Base-by-base conservation (phyloP, 64 coral and sea anemone genomes). In the Porites lutea region DNA sequence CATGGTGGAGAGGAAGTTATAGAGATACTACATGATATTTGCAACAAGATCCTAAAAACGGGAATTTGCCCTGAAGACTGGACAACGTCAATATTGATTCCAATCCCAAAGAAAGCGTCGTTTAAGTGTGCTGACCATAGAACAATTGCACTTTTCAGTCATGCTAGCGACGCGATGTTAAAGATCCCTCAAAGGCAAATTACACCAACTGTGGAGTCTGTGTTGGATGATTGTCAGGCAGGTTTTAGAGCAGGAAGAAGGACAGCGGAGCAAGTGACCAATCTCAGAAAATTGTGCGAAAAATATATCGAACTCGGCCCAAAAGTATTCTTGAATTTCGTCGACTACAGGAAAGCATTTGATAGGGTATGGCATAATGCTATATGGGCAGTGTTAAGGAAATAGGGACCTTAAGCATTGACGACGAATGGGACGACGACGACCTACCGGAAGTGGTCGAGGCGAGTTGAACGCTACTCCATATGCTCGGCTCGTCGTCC, bases 111-210 rank as follows among this genome's bases (percentile, higher is more conserved):
- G 51, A 86, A 86, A 70, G 65, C 47, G 2, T 69, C 46, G 44
- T 18, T 70, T 50, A 51, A 50, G 19, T 86, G 82, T n/a, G 14
- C 64, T 51, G 69, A 86, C 63, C 69, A 71, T 69, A 86, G 82
- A 69, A 86, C 82, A 46, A 86, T 86, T 70, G 51, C 43, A 64
- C 65, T 86, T 69, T 69, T 86, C 82, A 86, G 63, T 51, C 82
- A 86, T 69, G 62, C 82, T 50, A 86, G 82, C 63, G 22, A 86
- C 19, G 69, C 49, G 13, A 14, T 86, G 51, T 69, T 86, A 19
- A 46, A 69, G 9, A 51, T 70, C 82, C 46, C 69, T 70, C 63
- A 66, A 66, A 84, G 59, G 22, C 52, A 46, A 65, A 60, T 44
- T 54, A 60, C 23, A 47, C 27, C 27, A 37, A 37, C 27, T 37